Conservation (phyloP, 2,797 vertebrate species). For the Macropus fuliginosus region DNA sequence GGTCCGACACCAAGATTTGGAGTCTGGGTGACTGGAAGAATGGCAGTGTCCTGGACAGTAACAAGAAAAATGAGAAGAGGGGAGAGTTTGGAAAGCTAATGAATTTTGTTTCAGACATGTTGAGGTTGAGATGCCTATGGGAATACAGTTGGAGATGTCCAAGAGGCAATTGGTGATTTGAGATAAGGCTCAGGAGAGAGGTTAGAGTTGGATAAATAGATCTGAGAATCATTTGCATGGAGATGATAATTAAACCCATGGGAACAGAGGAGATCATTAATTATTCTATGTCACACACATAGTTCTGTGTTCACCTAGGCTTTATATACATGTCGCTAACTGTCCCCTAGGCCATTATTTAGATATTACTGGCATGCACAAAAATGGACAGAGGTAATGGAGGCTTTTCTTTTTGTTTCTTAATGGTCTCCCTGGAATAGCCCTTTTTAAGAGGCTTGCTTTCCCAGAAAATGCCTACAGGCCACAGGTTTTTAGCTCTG, state of each 20-base stretch:
- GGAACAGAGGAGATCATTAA: not conserved
- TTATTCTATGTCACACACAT: not conserved
- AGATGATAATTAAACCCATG: not conserved
- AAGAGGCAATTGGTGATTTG: not conserved
- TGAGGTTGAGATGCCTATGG: not conserved
- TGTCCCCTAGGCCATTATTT: not conserved
- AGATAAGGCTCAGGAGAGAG: not conserved
- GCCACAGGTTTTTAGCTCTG: not conserved
- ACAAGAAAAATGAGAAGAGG: not conserved
- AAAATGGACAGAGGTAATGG: not conserved
- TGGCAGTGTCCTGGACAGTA: not conserved
- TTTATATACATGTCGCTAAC: not conserved
- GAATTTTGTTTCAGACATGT: not conserved
- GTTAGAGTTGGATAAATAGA: not conserved
- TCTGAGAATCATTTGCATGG: not conserved
- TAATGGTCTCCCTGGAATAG: not conserved
- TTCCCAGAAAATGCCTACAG: not conserved
- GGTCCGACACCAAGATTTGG: not conserved
- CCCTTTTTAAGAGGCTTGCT: not conserved
- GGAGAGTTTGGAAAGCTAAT: not conserved
- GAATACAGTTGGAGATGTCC: not conserved
- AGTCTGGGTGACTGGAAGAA: not conserved
- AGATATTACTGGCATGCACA: not conserved
- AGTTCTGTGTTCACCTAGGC: not conserved
- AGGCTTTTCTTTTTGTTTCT: not conserved